Evolutionary conservation across 2,888 invertebrate species (phyloP).

Genomic region (Pheosia tremula): DNA sequence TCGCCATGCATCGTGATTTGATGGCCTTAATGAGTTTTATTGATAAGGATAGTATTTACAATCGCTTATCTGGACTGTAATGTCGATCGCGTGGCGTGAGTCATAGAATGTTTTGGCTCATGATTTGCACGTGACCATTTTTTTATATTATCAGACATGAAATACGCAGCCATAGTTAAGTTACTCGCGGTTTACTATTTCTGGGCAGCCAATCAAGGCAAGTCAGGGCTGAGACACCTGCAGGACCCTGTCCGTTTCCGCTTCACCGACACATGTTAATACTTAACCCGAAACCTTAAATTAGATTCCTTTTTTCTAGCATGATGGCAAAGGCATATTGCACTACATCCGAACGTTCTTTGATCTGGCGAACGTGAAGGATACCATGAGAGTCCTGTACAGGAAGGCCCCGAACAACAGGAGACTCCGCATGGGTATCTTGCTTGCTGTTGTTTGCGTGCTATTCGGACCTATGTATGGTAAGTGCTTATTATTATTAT

Average conservation of each 20-base stretch:
- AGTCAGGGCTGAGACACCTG: too few relatives aligned
- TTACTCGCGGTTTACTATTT: too few relatives aligned
- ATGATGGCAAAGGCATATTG: slow-evolving; percentile 54
- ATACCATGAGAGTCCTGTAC: slow-evolving; percentile 74
- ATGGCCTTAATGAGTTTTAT: background rate
- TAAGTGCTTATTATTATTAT: slow-evolving; percentile 44
- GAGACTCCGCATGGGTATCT: slow-evolving; percentile 62
- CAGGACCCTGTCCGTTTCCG: too few relatives aligned
- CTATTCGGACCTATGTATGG: slow-evolving; percentile 83
- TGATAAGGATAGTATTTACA: background rate
- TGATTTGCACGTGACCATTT: background rate
- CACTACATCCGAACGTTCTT: slow-evolving; percentile 65
- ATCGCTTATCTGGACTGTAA: background rate
- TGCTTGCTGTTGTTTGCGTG: slow-evolving; percentile 70
- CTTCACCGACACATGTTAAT: too few relatives aligned
- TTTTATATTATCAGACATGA: too few relatives aligned
- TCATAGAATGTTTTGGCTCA: background rate
- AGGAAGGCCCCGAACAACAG: slow-evolving; percentile 71
- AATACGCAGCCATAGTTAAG: too few relatives aligned
- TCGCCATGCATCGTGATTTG: too few relatives aligned
- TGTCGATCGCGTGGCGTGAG: background rate
- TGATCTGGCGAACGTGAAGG: slow-evolving; percentile 64
- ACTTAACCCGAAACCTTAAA: too few relatives aligned
- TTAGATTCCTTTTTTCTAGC: slow-evolving; percentile 43
- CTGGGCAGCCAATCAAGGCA: too few relatives aligned